Base-by-base conservation (phyloP, 2,888 invertebrate genomes). In the Dione juno region DNA sequence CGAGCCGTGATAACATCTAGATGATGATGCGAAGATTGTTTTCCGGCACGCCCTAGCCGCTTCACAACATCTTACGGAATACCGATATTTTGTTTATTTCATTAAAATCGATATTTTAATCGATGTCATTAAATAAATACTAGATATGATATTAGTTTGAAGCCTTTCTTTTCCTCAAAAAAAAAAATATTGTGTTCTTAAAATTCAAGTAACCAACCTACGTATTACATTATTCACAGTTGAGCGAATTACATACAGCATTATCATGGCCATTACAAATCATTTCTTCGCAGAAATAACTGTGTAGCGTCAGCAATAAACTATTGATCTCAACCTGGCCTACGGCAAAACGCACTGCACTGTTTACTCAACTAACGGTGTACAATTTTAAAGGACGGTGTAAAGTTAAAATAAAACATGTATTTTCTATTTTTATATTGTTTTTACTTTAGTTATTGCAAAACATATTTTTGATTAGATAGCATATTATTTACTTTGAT, bases 1-100 rank as follows among this genome's bases (percentile, higher is more conserved):
- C 92, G 92, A 86, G 92, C 88, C 80, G 73, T 83, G 92, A 92
- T 92, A 86, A 77, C 83, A 92, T 92, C 92, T 85, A 81, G 80
- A 83, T 86, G 91, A 92, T 91, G 91, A 89, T 89, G 91, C 92
- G 84, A 80, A 88, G 90, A 92, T 92, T 89, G 90, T 90, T 90
- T 89, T 88, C 85, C 90, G 86, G 83, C 83, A 83, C 81, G 87
- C 79, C 80, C 84, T 82, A 80, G 81, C 80, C 79, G 77, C 79
- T 21, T 65, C 69, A 48, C 59, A 43, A 59, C 63, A 40, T 66
- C 59, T 48, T 63, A 66, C 58, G 59, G 35, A 41, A 41, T 66
- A 72, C 59, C 66, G 74, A 67, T 65, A 72, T 53, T 63, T 54
- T 21, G 35, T 63, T 54, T 69, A 57, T 67, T 70, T 67, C 48